Evolutionary conservation across 1,140 invertebrate species (phyloP).

Genomic region (Drosophila nigromelanica): DNA sequence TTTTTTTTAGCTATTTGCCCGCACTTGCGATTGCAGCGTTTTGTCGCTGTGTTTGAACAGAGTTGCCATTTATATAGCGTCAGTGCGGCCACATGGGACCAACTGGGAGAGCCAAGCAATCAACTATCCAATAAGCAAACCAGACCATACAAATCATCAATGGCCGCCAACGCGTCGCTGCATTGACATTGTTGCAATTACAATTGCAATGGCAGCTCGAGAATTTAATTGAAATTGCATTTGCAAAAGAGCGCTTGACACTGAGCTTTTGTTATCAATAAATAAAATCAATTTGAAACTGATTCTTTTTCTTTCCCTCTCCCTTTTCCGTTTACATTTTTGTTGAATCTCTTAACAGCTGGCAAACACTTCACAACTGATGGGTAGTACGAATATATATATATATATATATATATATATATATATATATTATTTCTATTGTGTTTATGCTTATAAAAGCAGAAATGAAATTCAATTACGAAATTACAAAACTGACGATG

Average conservation of each 20-base stretch:
- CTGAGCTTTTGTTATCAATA: slow-evolving; percentile 65
- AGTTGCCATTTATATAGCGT: slow-evolving; percentile 26
- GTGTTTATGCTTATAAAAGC: slow-evolving; percentile 63
- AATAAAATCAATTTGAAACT: slow-evolving; percentile 75
- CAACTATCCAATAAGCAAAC: slow-evolving; percentile 25
- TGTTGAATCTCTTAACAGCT: slow-evolving; percentile 13
- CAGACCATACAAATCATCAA: slow-evolving; percentile 52
- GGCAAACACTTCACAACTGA: slow-evolving; percentile 33
- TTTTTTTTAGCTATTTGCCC: slow-evolving; percentile 15
- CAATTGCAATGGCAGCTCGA: slow-evolving; percentile 44
- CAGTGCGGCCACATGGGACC: slow-evolving; percentile 37
- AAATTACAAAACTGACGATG: slow-evolving; percentile 26
- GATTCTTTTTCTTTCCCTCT: slow-evolving; percentile 12
- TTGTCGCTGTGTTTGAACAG: slow-evolving; percentile 23
- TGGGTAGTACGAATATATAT: slow-evolving; percentile 4
- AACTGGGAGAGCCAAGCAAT: slow-evolving; percentile 34
- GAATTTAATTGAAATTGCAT: slow-evolving; percentile 80
- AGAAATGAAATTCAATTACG: slow-evolving; percentile 59
- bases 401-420: not conserved
- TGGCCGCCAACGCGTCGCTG: slow-evolving; percentile 35
- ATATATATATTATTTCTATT: slow-evolving; percentile 53
- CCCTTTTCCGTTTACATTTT: slow-evolving; percentile 8
- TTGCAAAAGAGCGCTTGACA: slow-evolving; percentile 45
- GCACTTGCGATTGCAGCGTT: slow-evolving; percentile 34
- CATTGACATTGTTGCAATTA: slow-evolving; percentile 41